Conservation (phyloP, 2,888 invertebrate genomes). For the Thymelicus lineola region DNA sequence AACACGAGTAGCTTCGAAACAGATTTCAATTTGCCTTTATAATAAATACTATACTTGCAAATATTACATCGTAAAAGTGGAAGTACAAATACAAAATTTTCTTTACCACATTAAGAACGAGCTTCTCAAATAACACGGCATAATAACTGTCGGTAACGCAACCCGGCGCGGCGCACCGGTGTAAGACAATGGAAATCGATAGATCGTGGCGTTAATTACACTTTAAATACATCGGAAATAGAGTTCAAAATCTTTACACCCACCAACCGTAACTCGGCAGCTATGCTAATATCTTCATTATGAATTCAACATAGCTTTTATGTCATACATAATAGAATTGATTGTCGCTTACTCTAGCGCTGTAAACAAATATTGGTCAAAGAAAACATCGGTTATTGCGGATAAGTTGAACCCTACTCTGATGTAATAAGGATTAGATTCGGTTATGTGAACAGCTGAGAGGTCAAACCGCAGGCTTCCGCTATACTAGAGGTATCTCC, state of each 20-base stretch:
- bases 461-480: conserved; percentile 56
- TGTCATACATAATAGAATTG: conserved; percentile 13
- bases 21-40: too few species aligned
- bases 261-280: neutral
- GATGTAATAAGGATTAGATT: conserved; percentile 46
- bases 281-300: conserved; percentile 3
- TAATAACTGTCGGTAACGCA: conserved; percentile 31
- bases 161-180: conserved; percentile 23
- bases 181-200: conserved; percentile 24
- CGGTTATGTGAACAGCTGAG: conserved; percentile 30
- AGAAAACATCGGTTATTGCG: conserved; percentile 44
- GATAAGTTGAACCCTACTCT: conserved; percentile 47
- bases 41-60: too few species aligned
- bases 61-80: conserved; percentile 12
- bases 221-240: neutral
- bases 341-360: conserved; percentile 13
- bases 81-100: neutral
- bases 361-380: conserved; percentile 27
- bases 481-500: conserved; percentile 55
- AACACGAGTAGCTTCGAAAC: too few species aligned
- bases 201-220: neutral
- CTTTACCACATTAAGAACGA: neutral
- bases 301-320: conserved; percentile 2
- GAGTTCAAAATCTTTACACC: conserved; percentile 11
- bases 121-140: conserved; percentile 30